A percentile compares a stretch with the other conserved stretches of the same genome.
phyloP scores from a whole-genome alignment of 2,113 vertebrate genomes.

The Myotis lucifugus region DNA sequence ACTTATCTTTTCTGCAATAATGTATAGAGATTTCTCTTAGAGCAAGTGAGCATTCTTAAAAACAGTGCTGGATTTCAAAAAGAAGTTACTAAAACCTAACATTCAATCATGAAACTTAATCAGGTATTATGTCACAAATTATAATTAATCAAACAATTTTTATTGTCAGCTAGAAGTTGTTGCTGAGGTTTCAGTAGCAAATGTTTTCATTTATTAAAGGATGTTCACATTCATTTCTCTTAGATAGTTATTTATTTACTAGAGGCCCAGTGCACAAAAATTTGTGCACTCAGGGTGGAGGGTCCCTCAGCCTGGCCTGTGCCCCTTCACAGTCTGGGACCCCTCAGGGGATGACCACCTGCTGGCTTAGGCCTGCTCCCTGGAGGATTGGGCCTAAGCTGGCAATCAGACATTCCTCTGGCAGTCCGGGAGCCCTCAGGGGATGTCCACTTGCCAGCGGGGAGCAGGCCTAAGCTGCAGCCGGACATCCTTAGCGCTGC shows the following conservation, averaged over 20 bases:
- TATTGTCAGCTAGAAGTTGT: neutral
- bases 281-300: too few relatives aligned
- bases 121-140: neutral
- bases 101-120: neutral
- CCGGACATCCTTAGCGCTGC: too few relatives aligned
- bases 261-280: too few relatives aligned
- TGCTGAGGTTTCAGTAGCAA: neutral
- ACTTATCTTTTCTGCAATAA: neutral
- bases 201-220: neutral
- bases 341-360: too few relatives aligned
- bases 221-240: constrained; percentile 24
- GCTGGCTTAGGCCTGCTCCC: too few relatives aligned
- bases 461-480: too few relatives aligned
- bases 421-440: too few relatives aligned
- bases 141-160: neutral
- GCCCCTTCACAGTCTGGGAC: too few relatives aligned
- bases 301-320: too few relatives aligned
- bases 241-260: neutral
- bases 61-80: neutral
- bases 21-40: neutral
- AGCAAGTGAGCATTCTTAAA: neutral
- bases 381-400: too few relatives aligned
- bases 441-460: too few relatives aligned
- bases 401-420: too few relatives aligned
- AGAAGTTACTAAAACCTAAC: neutral